Percentiles rank a stretch among this genome's conserved stretches.
These are phyloP conservation scores for Baronia brevicornis DNA, from an alignment of 2,888 invertebrate species.

Conservation along the genomic window DNA sequence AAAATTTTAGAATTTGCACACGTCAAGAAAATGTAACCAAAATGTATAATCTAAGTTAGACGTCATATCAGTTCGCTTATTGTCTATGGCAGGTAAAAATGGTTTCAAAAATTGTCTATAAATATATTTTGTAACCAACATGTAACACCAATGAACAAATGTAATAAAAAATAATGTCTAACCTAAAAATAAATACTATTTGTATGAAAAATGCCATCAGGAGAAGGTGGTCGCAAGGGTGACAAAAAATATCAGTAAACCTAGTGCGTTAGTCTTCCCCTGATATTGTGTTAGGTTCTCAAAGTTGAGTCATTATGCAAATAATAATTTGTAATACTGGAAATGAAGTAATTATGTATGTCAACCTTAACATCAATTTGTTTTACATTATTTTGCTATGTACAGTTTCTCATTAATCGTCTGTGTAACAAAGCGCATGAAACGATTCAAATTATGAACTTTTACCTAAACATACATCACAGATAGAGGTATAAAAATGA, in stretches of 20 bases:
- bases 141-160: slow-evolving; percentile 45
- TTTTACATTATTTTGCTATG: slow-evolving; percentile 18
- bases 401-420: slow-evolving; percentile 17
- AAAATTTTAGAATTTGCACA: slow-evolving; percentile 50
- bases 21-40: slow-evolving; percentile 24
- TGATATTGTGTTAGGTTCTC: too few species aligned
- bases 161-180: slow-evolving; percentile 40
- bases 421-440: slow-evolving; percentile 34
- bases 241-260: neutral
- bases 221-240: slow-evolving; percentile 10
- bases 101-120: slow-evolving; percentile 56
- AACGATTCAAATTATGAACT: slow-evolving; percentile 63
- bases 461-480: slow-evolving; percentile 74
- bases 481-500: slow-evolving; percentile 64
- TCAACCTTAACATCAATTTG: slow-evolving; percentile 16
- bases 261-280: slow-evolving; percentile 6
- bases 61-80: slow-evolving; percentile 62
- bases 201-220: slow-evolving; percentile 12
- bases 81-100: slow-evolving; percentile 71
- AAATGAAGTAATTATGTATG: too few species aligned
- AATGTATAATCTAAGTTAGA: slow-evolving; percentile 33
- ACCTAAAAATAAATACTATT: slow-evolving; percentile 24
- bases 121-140: slow-evolving; percentile 54
- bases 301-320: too few species aligned
- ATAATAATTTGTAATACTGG: slow-evolving; percentile 1